phyloP scores from a whole-genome alignment of 2,113 vertebrate genomes.

The Pelodiscus sinensis region DNA sequence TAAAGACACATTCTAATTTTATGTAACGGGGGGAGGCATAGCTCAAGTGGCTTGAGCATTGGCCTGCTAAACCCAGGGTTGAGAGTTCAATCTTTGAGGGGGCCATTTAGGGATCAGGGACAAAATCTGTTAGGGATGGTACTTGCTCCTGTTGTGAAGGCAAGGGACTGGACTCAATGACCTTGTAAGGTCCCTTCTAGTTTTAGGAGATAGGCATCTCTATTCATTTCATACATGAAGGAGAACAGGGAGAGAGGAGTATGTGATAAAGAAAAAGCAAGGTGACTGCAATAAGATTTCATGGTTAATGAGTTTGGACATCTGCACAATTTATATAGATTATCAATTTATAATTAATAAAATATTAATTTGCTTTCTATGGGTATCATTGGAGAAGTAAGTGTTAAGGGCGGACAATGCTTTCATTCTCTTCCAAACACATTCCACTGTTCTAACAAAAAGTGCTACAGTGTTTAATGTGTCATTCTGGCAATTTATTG shows the following conservation, averaged over 20 bases:
- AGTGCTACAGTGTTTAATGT: not conserved
- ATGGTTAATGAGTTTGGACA: not conserved
- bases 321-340: not conserved
- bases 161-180: no score
- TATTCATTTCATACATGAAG: no score
- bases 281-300: not conserved
- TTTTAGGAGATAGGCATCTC: no score
- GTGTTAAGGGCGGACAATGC: not conserved
- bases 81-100: no score
- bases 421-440: not conserved
- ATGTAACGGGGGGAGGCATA: no score
- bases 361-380: not conserved
- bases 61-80: no score
- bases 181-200: no score
- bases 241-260: rapidly evolving
- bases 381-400: not conserved
- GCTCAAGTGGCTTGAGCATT: no score
- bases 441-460: not conserved
- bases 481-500: rapidly evolving
- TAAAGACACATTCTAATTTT: not conserved
- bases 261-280: not conserved
- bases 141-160: no score
- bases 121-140: no score
- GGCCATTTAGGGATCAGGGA: no score
- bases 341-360: not conserved